Base-by-base conservation (phyloP, 1,140 invertebrate species). In the Penaeus chinensis region DNA sequence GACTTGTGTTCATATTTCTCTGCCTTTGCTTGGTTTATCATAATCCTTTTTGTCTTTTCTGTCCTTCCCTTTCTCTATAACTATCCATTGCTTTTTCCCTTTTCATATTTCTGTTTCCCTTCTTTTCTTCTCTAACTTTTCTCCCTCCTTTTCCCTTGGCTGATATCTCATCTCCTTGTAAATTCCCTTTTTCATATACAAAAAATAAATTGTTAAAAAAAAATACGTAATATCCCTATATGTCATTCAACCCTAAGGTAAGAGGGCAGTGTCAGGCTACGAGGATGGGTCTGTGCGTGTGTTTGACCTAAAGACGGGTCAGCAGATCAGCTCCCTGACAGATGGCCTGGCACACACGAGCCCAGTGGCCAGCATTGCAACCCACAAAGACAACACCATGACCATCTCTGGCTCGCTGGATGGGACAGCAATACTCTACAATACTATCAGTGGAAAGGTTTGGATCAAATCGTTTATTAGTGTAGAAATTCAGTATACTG, bases 201-300 rank as follows among this genome's bases (percentile, higher is more conserved):
- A 1, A 7, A 42, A 16, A 16, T 54, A 16, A 16, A 54, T 1
- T 2, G 8, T 11, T 54, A 47, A 47, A 13, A 47, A 47, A 54
- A 54, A 2, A 54, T 3, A n/a, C 1, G 4, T 42, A 11, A 42
- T 37, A 78, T 54, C 8, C 19, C 19, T 62, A 22, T 24, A 66
- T 60, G 24, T 7, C 37, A 27, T 76, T 61, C 47, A 7, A 19
- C 37, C 47, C 78, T 19, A 8, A 87, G 86, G 86, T 20, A 87
- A 87, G 63, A 47, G 86, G n/a, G 80, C 79, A 10, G 80, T 78
- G 18, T 27, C 66, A 24, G 86, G 86, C 47, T 87, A 87, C 66
- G 86, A 87, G n/a, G 86, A 87, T 69, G 86, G 86, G 5, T 71
- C 66, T 63, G 60, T 87, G 60, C 86, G 86, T 61, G 86, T 87